Evolutionary conservation across 2,113 vertebrate species (phyloP), one percentile per base, ranked within the genome.

Genomic region (Rhodinocichla rosea): DNA sequence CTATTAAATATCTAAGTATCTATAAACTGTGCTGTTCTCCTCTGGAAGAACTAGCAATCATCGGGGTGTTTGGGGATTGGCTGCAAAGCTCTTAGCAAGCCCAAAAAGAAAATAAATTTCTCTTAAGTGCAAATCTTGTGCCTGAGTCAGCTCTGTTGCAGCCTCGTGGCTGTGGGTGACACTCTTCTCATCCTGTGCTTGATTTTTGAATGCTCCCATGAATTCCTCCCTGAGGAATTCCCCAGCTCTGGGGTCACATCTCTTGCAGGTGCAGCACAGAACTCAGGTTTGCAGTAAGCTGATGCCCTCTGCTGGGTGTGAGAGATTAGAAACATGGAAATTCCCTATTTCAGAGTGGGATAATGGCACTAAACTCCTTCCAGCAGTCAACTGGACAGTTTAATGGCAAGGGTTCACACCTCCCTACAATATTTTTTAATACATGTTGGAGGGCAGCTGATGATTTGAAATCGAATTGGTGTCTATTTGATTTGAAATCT

Each of bases 281-380:
- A 6, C 5, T 16, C 32, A 69, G 28, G 73, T 97, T 96, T 95
- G 85, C 95, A 90, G 97, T 16, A 30, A 92, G 82, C 93, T 68
- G 89, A 65, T 84, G 91, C 98, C 98, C 98, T 97, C 98, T 98
- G 86, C 97, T 97, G 98, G 97, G 60, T 56, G 1, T 2, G 4
- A 50, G 32, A 7, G 52, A 13, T 17, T 45, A 1, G 6, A 22
- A 53, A 23, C 44, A 26, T 0, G 6, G 7, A 44, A 62, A 69
- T 1, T 10, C 15, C 11, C 4, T 6, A 0, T 27, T 70, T 23
- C 30, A 26, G 44, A 67, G 63, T 7, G 11, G 24, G 40, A 12
- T 7, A 27, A 7, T 2, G 8, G 6, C 80, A 56, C 23, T 57
- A 37, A 91, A 37, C 15, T 5, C 17, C 26, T 35, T 2, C 44